Evolutionary conservation across 2,888 invertebrate species (phyloP).

Genomic region (Coleophora flavipennella): DNA sequence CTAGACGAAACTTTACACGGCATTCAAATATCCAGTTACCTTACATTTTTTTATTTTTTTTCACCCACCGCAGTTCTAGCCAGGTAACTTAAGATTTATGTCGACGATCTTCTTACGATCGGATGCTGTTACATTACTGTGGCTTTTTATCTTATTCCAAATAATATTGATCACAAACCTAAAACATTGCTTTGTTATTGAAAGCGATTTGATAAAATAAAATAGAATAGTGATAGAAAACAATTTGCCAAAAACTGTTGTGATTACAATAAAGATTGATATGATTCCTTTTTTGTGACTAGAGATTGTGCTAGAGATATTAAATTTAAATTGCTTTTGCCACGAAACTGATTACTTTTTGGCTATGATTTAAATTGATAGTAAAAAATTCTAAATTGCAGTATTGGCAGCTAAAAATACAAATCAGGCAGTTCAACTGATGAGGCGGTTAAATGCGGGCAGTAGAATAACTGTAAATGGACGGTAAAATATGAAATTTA

Average conservation of each 20-base stretch:
- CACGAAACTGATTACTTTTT: too few relatives aligned
- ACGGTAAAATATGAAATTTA: too few relatives aligned
- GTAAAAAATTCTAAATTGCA: too few relatives aligned
- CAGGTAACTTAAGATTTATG: slow-evolving; percentile 44
- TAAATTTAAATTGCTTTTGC: too few relatives aligned
- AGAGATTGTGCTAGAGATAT: too few relatives aligned
- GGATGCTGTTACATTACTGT: slow-evolving; percentile 34
- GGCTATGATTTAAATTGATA: too few relatives aligned
- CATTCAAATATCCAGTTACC: slow-evolving; percentile 46
- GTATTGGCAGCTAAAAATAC: neutral
- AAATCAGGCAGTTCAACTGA: neutral
- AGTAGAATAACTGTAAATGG: too few relatives aligned
- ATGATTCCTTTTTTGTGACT: slow-evolving; percentile 15
- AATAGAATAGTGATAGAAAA: neutral
- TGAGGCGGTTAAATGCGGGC: too few relatives aligned
- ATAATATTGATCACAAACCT: neutral
- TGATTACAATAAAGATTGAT: too few relatives aligned
- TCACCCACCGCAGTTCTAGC: slow-evolving; percentile 49
- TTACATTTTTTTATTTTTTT: slow-evolving; percentile 35
- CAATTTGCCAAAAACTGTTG: slow-evolving; percentile 15
- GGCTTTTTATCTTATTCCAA: slow-evolving; percentile 5
- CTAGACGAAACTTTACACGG: slow-evolving; percentile 57
- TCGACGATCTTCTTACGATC: slow-evolving; percentile 46
- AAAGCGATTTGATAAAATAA: neutral
- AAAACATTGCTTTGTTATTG: neutral